phyloP scores from a whole-genome alignment of 2,113 vertebrate species.

The Bos indicus region DNA sequence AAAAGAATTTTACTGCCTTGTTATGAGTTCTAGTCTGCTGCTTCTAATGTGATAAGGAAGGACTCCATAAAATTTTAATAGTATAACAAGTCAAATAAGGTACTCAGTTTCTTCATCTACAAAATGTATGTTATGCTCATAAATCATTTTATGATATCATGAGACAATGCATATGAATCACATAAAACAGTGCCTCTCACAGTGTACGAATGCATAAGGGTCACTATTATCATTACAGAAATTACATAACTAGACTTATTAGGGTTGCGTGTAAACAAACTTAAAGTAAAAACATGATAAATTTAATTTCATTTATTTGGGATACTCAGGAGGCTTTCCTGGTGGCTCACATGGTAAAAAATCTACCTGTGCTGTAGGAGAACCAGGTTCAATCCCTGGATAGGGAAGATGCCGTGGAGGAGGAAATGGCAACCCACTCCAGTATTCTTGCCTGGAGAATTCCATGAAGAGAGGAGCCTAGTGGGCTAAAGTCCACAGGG shows the following conservation, averaged over 20 bases:
- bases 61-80: neutral
- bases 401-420: neutral
- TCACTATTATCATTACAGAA: neutral
- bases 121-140: neutral
- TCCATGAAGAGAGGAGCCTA: neutral
- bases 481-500: neutral
- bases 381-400: neutral
- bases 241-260: neutral
- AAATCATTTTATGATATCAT: neutral
- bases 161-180: neutral
- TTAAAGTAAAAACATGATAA: neutral
- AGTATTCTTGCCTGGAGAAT: neutral
- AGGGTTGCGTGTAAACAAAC: neutral
- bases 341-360: neutral
- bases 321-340: neutral
- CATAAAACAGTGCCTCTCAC: neutral
- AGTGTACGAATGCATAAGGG: neutral
- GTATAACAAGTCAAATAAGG: neutral
- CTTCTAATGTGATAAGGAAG: neutral
- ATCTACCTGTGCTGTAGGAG: neutral
- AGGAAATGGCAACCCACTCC: neutral
- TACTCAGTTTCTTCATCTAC: neutral
- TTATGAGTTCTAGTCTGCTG: neutral
- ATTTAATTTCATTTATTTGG: neutral
- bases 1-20: neutral